phyloP scores from a whole-genome alignment of 1,140 invertebrate genomes.

The Protaetia brevitarsis region DNA sequence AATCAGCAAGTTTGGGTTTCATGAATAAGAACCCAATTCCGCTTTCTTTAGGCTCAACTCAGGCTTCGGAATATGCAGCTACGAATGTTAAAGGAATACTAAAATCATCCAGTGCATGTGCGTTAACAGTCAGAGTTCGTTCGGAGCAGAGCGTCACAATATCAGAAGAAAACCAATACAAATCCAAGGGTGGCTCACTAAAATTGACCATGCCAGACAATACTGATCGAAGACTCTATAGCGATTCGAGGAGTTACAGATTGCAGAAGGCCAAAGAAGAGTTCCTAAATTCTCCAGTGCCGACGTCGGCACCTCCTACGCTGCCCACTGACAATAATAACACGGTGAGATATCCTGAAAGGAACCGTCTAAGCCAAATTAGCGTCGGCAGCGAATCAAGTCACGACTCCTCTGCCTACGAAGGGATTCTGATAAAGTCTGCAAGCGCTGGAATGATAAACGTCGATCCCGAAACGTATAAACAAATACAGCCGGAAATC shows the following conservation, averaged over 20 bases:
- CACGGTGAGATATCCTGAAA: conserved; percentile 37
- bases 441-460: conserved; percentile 72
- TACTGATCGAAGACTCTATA: not conserved
- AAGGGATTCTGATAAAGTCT: conserved; percentile 57
- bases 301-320: conserved; percentile 1
- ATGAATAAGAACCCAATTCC: conserved; percentile 33
- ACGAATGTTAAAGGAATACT: conserved; percentile 41
- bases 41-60: not conserved
- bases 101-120: conserved; percentile 48
- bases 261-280: conserved; percentile 62
- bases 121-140: not conserved
- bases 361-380: conserved; percentile 53
- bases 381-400: conserved; percentile 58
- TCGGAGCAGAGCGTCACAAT: not conserved
- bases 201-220: not conserved
- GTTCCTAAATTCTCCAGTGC: conserved; percentile 50
- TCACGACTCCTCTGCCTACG: conserved; percentile 45
- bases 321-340: conserved; percentile 23
- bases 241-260: conserved; percentile 49
- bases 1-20: conserved; percentile 57
- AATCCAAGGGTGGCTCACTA: not conserved
- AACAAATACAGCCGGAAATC: conserved; percentile 47
- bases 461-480: conserved; percentile 57
- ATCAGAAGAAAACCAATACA: not conserved
- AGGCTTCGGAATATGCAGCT: not conserved